Evolutionary conservation across 2,797 vertebrate genomes (phyloP).

Genomic region (Menidia menidia): DNA sequence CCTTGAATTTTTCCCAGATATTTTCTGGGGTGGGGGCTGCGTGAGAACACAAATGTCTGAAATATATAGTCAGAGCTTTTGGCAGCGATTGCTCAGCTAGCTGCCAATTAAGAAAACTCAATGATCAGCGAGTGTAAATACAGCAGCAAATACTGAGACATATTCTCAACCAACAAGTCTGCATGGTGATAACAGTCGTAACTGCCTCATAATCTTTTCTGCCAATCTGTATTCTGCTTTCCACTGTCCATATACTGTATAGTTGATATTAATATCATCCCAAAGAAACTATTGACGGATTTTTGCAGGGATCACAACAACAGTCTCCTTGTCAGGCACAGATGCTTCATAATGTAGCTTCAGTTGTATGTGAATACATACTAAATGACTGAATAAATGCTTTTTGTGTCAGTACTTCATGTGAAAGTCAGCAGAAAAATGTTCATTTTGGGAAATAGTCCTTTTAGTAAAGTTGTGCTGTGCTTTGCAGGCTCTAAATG

Average conservation of each 20-base stretch:
- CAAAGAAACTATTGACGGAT: background rate
- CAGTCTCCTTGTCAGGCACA: too few species aligned
- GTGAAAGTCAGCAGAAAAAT: background rate
- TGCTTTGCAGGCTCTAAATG: conserved; percentile 78
- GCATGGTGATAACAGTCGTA: background rate
- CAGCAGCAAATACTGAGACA: background rate
- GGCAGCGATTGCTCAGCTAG: background rate
- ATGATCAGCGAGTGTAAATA: background rate
- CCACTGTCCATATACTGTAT: too few species aligned
- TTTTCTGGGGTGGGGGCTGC: background rate
- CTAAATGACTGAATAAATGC: background rate
- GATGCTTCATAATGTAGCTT: background rate
- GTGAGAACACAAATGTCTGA: background rate
- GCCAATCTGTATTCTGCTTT: too few species aligned
- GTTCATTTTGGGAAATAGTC: too few species aligned
- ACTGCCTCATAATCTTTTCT: background rate
- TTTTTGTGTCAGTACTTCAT: background rate
- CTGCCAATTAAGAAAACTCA: background rate
- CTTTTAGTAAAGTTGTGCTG: background rate
- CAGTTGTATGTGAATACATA: too few species aligned
- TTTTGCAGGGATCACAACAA: too few species aligned
- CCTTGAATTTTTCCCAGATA: background rate
- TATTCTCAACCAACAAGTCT: background rate
- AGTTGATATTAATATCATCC: background rate
- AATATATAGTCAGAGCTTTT: background rate